Evolutionary conservation across 1,140 invertebrate genomes (phyloP), one percentile per base, ranked within the genome.

Genomic region (Brachionus asplanchnoidis): DNA sequence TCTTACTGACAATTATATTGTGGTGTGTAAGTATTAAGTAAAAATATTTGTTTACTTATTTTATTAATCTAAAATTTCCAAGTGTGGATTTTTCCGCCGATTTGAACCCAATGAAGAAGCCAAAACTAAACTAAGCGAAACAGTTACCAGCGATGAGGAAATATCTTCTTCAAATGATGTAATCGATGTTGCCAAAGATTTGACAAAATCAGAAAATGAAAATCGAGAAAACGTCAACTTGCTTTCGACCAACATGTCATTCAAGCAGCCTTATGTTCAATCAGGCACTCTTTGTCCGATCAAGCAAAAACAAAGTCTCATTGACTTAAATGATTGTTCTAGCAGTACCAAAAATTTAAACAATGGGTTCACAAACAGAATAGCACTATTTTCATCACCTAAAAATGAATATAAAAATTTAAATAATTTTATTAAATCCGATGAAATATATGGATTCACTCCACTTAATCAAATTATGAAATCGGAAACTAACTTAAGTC

Each of bases 21-120:
- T 80, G 77, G 77, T 80, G 77, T 80, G 77, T 80, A 80, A 80
- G 77, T 80, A 65, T 65, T 17, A 20, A 60, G 9, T 65, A 11
- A 32, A 50, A 75, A 7, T 36, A 36, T 42, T 42, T 14, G 23
- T 12, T 32, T 73, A 36, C 36, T 73, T 40, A 8, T 46, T 77
- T 46, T 23, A 50, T 77, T 50, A 26, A 77, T 20, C 0, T 11
- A 11, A 46, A 46, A 53, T 26, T 26, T 26, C 11, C 7, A 75
- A 77, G 73, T 77, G 73, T 46, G 73, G 73, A 53, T 77, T 77
- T 32, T 77, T 77, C 20, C 42, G 46, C 5, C 42, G 73, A 26
- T 77, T 77, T 26, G 73, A 77, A 46, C 73, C 73, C 7, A 46
- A 50, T 14, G 23, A 77, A 26, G 73, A 77, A 26, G 46, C 73